A percentile compares a stretch with the other conserved stretches of the same genome.
These are phyloP conservation scores for Dendrolimus pini DNA, from an alignment of 2,888 invertebrate species.

Conservation along the genomic window DNA sequence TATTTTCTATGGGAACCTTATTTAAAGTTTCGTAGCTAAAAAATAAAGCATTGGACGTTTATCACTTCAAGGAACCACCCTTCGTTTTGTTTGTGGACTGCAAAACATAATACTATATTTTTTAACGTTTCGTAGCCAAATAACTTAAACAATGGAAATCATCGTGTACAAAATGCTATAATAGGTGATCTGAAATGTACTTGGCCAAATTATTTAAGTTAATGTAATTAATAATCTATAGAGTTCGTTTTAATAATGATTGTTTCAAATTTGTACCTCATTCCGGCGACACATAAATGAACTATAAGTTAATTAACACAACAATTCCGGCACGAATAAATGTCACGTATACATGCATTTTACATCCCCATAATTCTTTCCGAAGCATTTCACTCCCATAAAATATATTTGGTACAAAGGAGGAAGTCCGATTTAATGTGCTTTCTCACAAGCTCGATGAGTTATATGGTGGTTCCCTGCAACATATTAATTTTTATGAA, in stretches of 20 bases:
- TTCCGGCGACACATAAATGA: slow-evolving; percentile 39
- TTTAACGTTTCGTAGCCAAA: too few relatives aligned
- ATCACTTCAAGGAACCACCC: too few relatives aligned
- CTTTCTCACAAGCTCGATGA: slow-evolving; percentile 16
- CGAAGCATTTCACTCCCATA: slow-evolving; percentile 33
- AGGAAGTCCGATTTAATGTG: slow-evolving; percentile 22
- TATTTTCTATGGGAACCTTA: too few relatives aligned
- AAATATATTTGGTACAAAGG: slow-evolving; percentile 39
- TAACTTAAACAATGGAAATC: too few relatives aligned
- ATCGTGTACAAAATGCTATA: too few relatives aligned
- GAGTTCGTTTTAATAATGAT: slow-evolving; percentile 15
- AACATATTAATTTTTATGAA: slow-evolving; percentile 16
- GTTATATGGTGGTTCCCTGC: slow-evolving; percentile 15
- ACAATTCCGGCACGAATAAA: slow-evolving; percentile 51
- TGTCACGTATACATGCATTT: slow-evolving; percentile 52
- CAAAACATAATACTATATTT: too few relatives aligned
- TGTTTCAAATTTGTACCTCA: slow-evolving; percentile 46
- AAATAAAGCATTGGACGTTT: too few relatives aligned
- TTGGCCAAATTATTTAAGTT: too few relatives aligned
- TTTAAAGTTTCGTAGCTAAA: too few relatives aligned
- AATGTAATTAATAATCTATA: not conserved
- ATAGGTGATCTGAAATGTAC: too few relatives aligned
- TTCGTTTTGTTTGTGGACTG: too few relatives aligned
- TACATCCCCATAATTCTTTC: slow-evolving; percentile 43
- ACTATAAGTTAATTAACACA: slow-evolving; percentile 60